Percentiles rank a stretch among this genome's conserved stretches.
Conservation (phyloP, 2,797 vertebrate species). For the Muraenolepis orangiensis region DNA sequence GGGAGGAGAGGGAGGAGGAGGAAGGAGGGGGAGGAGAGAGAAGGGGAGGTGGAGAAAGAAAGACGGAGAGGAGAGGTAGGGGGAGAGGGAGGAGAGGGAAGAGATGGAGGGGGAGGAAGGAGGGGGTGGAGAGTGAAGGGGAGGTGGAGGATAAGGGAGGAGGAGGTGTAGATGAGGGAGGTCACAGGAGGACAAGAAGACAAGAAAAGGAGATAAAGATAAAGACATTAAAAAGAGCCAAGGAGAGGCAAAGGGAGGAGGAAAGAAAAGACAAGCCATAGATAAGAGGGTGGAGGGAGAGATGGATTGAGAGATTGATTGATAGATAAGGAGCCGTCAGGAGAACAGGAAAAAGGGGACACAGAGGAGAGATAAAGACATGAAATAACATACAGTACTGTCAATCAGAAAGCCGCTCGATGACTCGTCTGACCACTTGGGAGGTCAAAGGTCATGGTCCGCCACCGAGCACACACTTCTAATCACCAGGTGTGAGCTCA, state of each 20-base stretch:
- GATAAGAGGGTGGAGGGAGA: background rate
- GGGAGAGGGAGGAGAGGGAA: background rate
- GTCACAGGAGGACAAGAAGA: too few species aligned
- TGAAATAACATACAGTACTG: slow-evolving; percentile 35
- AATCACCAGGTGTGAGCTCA: slow-evolving; percentile 31
- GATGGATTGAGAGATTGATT: slow-evolving; percentile 25
- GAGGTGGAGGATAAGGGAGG: background rate
- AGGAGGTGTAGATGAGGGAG: background rate
- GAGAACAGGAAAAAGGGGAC: slow-evolving; percentile 24
- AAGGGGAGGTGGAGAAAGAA: slow-evolving; percentile 33
- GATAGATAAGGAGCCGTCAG: slow-evolving; percentile 35
- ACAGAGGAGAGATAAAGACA: slow-evolving; percentile 24
- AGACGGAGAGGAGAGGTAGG: background rate
- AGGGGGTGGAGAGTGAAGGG: background rate
- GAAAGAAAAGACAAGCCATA: too few species aligned
- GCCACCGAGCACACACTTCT: slow-evolving; percentile 19
- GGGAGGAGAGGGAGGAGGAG: slow-evolving; percentile 3
- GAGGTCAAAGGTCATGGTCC: slow-evolving; percentile 37
- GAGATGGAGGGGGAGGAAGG: background rate
- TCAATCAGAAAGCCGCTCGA: slow-evolving; percentile 42
- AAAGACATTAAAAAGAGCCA: too few species aligned
- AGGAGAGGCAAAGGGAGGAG: too few species aligned
- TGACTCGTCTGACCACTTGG: slow-evolving; percentile 40
- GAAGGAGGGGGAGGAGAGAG: slow-evolving; percentile 24
- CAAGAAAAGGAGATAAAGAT: too few species aligned